Evolutionary conservation across 2,888 invertebrate genomes (phyloP).

Genomic region (Galerucella pusilla): DNA sequence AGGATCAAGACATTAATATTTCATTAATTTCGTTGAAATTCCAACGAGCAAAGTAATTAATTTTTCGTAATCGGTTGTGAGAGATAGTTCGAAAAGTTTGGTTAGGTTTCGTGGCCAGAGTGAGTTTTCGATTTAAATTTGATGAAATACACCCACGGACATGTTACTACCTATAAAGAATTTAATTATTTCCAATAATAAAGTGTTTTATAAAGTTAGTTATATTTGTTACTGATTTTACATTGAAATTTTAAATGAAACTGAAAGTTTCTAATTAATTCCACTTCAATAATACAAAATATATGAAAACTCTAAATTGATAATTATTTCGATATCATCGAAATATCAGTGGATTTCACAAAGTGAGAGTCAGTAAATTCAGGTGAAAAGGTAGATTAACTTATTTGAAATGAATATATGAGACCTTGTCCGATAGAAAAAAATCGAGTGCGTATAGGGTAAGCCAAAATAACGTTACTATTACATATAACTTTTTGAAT

Average conservation of each 20-base stretch:
- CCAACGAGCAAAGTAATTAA: background rate
- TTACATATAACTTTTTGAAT: too few relatives aligned
- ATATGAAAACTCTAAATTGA: too few relatives aligned
- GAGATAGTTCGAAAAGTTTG: constrained; percentile 4
- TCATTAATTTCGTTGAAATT: constrained; percentile 38
- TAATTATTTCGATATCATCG: too few relatives aligned
- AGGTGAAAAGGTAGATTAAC: background rate
- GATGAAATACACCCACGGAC: background rate
- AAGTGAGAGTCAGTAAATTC: too few relatives aligned
- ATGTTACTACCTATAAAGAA: background rate
- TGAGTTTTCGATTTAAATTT: background rate
- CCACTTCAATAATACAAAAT: too few relatives aligned
- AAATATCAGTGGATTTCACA: too few relatives aligned
- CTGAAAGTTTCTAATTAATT: too few relatives aligned
- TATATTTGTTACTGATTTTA: background rate
- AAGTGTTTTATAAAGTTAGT: background rate
- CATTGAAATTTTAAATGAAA: too few relatives aligned
- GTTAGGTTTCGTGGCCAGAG: background rate
- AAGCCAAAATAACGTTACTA: too few relatives aligned
- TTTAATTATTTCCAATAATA: background rate
- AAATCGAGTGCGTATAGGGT: too few relatives aligned
- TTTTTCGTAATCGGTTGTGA: constrained; percentile 6
- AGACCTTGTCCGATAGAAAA: too few relatives aligned
- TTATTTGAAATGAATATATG: too few relatives aligned
- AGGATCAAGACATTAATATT: constrained; percentile 32